phyloP scores from a whole-genome alignment of 2,797 vertebrate species.

The Periophthalmus magnuspinnatus region DNA sequence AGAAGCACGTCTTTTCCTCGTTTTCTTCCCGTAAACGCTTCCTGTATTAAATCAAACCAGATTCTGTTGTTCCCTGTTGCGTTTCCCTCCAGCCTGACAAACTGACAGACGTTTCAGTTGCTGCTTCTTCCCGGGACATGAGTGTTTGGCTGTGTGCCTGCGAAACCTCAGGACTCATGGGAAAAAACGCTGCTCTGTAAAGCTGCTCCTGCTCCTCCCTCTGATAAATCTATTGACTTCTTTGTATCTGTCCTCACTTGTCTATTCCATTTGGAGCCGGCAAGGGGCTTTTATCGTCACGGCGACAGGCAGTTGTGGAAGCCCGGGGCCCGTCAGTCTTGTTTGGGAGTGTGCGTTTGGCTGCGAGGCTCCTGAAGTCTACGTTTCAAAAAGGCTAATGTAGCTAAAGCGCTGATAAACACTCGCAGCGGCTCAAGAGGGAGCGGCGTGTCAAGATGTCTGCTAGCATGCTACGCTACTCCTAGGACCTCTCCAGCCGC shows the following conservation, averaged over 20 bases:
- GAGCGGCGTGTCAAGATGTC: constrained; percentile 35
- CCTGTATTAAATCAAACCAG: background rate
- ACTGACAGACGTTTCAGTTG: constrained; percentile 24
- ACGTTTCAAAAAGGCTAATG: constrained; percentile 50
- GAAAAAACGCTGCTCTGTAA: constrained; percentile 22
- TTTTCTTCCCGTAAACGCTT: background rate
- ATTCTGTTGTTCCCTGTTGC: background rate
- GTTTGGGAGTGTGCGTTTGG: background rate
- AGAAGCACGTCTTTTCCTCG: background rate
- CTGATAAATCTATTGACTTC: constrained; percentile 52
- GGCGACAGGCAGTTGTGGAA: constrained; percentile 29
- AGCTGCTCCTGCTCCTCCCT: constrained; percentile 44
- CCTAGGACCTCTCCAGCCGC: constrained; percentile 2
- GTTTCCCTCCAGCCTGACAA: constrained; percentile 9
- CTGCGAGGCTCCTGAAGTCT: constrained; percentile 3
- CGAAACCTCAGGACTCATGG: constrained; percentile 31
- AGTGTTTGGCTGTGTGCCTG: constrained; percentile 18
- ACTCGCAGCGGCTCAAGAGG: constrained; percentile 44
- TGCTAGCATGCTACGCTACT: constrained; percentile 12
- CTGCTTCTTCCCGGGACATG: constrained; percentile 6
- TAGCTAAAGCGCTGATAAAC: constrained; percentile 57
- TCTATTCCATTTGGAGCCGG: constrained; percentile 40
- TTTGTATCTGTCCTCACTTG: constrained; percentile 28
- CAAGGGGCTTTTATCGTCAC: constrained; percentile 41
- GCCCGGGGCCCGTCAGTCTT: constrained; percentile 31